Percentiles rank a stretch among this genome's conserved stretches.
These are phyloP conservation scores for Globicephala melas DNA, from an alignment of 2,113 vertebrate genomes.

Conservation along the genomic window DNA sequence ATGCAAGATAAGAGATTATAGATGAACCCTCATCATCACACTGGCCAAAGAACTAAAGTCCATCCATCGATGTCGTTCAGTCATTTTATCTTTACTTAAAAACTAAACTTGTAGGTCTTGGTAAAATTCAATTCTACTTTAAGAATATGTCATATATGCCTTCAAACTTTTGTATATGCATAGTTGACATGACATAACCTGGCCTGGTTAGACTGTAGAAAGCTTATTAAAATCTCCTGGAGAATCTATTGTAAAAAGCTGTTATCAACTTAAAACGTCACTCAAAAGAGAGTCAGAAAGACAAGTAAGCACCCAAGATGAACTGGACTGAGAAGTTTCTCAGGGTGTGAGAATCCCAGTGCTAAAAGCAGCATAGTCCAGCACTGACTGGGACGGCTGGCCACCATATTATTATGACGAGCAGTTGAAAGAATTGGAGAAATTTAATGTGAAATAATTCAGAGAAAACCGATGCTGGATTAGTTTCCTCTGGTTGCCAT, in stretches of 20 bases:
- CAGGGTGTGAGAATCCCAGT: background rate
- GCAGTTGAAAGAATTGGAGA: background rate
- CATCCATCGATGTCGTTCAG: background rate
- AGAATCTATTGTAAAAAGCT: background rate
- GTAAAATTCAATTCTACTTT: background rate
- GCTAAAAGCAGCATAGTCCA: background rate
- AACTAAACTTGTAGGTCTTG: background rate
- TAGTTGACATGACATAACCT: background rate
- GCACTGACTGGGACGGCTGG: background rate
- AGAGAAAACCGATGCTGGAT: background rate
- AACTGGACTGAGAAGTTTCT: background rate
- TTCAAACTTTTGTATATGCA: background rate
- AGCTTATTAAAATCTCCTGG: background rate
- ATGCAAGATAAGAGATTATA: background rate
- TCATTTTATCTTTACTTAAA: background rate
- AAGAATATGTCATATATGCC: background rate
- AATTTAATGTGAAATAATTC: background rate
- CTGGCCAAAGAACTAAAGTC: background rate
- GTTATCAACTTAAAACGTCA: background rate
- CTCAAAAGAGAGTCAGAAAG: background rate
- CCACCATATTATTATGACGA: background rate
- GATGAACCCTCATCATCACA: background rate
- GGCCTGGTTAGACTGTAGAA: background rate
- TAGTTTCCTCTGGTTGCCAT: background rate
- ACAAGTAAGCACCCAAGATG: background rate